Percentiles rank a stretch among this genome's conserved stretches.
Evolutionary conservation across 2,113 vertebrate species (phyloP).

Genomic region (Siniperca knerii): DNA sequence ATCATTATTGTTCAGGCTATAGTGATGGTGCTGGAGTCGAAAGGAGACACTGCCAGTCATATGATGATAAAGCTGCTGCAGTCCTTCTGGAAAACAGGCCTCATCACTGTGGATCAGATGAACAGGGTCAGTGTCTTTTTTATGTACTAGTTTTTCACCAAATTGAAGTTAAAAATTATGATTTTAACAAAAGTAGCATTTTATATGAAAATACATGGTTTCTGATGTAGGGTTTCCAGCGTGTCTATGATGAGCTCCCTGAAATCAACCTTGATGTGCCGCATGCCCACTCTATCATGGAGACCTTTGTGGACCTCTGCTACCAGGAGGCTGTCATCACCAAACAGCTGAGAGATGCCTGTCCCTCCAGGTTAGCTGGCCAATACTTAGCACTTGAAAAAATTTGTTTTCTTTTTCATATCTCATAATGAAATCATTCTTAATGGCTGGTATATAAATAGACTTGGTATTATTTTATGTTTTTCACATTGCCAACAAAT

Average conservation of each 20-base stretch:
- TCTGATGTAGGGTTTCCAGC: conserved; percentile 86
- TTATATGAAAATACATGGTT: background rate
- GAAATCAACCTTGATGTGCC: conserved; percentile 90
- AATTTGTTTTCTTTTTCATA: background rate
- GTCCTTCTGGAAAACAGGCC: conserved; percentile 88
- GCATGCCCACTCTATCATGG: conserved; percentile 87
- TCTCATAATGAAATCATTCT: background rate
- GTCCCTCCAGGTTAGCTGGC: conserved; percentile 84
- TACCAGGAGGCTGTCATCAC: conserved; percentile 88
- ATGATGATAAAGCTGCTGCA: conserved; percentile 89
- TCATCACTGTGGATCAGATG: conserved; percentile 93
- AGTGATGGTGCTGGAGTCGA: conserved; percentile 90
- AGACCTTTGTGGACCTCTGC: conserved; percentile 89
- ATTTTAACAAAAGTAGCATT: background rate
- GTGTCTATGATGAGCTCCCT: conserved; percentile 87
- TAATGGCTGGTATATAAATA: background rate
- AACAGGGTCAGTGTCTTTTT: conserved; percentile 83
- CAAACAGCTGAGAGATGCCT: conserved; percentile 87
- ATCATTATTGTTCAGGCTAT: conserved; percentile 78
- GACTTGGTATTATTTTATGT: background rate
- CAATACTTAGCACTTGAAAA: background rate
- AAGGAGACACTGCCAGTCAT: conserved; percentile 82
- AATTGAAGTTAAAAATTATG: background rate
- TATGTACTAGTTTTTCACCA: background rate
- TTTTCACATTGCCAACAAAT: background rate